A percentile compares a stretch with the other conserved stretches of the same genome.
Conservation (phyloP, 2,113 vertebrate genomes). For the Madoqua kirkii region DNA sequence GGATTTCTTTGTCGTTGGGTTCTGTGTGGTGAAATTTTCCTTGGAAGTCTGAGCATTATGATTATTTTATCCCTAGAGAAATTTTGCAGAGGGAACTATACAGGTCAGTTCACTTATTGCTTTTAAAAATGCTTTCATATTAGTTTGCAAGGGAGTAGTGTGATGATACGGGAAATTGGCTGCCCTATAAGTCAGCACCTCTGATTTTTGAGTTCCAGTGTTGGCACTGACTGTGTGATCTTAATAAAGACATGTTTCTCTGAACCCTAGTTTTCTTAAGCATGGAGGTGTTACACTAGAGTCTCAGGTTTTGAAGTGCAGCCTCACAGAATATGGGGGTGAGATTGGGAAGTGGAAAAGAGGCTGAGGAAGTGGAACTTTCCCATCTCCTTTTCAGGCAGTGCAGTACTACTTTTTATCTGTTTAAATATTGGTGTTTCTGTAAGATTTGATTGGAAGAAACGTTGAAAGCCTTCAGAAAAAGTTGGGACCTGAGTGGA, state of each 20-base stretch:
- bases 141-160: neutral
- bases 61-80: neutral
- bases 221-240: neutral
- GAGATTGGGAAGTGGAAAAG: slow-evolving; percentile 7
- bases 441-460: slow-evolving; percentile 29
- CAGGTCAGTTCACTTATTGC: neutral
- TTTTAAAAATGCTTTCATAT: neutral
- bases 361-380: slow-evolving; percentile 21
- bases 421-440: slow-evolving; percentile 24
- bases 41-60: neutral
- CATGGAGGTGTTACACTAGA: neutral
- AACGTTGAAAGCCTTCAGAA: neutral
- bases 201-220: neutral
- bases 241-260: neutral
- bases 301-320: slow-evolving; percentile 15
- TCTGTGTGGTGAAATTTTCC: neutral
- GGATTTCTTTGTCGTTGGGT: neutral
- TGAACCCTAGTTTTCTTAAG: neutral
- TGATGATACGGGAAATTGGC: neutral
- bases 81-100: neutral
- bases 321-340: neutral
- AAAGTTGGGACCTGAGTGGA: neutral
- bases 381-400: neutral
- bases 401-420: neutral
- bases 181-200: neutral